These are phyloP conservation scores for Pilophorus perplexus DNA, from an alignment of 2,888 invertebrate species.

Conservation along the genomic window DNA sequence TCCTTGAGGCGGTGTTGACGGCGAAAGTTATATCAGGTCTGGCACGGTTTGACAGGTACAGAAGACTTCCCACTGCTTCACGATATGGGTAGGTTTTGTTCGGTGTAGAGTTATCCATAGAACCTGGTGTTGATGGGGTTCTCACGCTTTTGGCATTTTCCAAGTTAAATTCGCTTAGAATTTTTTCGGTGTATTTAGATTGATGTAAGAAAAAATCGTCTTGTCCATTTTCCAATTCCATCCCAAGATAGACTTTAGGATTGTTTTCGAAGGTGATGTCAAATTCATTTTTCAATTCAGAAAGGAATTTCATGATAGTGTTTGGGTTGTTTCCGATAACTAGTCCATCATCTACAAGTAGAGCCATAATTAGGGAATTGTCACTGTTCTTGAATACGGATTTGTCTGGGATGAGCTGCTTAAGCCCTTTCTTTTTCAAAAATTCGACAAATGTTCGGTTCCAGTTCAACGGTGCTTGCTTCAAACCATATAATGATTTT, in stretches of 20 bases:
- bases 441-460: slow-evolving; percentile 39
- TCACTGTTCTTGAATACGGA: slow-evolving; percentile 40
- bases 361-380: slow-evolving; percentile 7
- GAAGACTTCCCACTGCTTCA: slow-evolving; percentile 46
- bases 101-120: background rate
- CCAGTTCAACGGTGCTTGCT: slow-evolving; percentile 44
- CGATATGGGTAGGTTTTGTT: slow-evolving; percentile 43
- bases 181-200: slow-evolving; percentile 38
- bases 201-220: slow-evolving; percentile 41
- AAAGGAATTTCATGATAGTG: slow-evolving; percentile 43
- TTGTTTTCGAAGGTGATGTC: slow-evolving; percentile 46
- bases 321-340: slow-evolving; percentile 30
- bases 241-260: slow-evolving; percentile 43
- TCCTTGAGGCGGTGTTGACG: slow-evolving; percentile 44
- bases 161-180: slow-evolving; percentile 45
- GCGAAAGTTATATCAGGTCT: slow-evolving; percentile 44
- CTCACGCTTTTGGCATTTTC: slow-evolving; percentile 35
- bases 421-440: slow-evolving; percentile 24
- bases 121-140: slow-evolving; percentile 30
- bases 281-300: slow-evolving; percentile 45
- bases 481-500: slow-evolving; percentile 43
- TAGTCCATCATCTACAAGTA: slow-evolving; percentile 44
- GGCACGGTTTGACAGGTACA: slow-evolving; percentile 43
- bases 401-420: slow-evolving; percentile 36
- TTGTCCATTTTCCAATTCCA: slow-evolving; percentile 41